Conservation (phyloP, 2,797 vertebrate genomes). For the Psittacula echo region DNA sequence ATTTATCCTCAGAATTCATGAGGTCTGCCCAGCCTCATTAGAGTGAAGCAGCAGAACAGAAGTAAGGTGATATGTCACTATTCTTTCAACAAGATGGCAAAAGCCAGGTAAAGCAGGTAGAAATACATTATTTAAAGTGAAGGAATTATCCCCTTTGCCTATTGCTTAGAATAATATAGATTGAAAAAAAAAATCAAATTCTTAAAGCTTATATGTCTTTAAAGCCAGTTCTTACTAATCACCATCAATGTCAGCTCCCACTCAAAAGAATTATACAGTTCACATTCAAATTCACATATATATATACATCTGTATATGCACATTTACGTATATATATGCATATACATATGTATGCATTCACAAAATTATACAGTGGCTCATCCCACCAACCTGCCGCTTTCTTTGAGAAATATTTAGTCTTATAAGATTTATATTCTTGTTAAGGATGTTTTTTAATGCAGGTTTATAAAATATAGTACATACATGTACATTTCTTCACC, state of each 20-base stretch:
- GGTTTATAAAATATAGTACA: not conserved
- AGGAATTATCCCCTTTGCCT: constrained; percentile 8
- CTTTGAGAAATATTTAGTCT: not conserved
- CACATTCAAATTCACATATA: not conserved
- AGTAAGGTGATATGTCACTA: not conserved
- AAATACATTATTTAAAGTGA: constrained; percentile 32
- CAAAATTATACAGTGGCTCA: not conserved
- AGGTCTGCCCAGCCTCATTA: not conserved
- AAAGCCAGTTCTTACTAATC: constrained; percentile 6
- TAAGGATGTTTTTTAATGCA: not conserved
- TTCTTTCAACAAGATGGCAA: constrained; percentile 11
- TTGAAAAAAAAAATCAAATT: not conserved
- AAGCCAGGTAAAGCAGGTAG: constrained; percentile 7
- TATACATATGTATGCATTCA: not conserved
- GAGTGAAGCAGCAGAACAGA: not conserved
- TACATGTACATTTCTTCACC: not conserved
- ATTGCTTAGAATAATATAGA: not conserved
- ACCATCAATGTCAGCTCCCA: not conserved
- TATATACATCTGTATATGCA: not conserved
- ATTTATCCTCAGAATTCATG: constrained; percentile 39
- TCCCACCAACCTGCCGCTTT: not conserved
- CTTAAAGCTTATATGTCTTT: not conserved
- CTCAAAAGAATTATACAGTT: not conserved
- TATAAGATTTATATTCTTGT: not conserved
- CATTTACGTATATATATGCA: not conserved